A percentile compares a stretch with the other conserved stretches of the same genome.
Evolutionary conservation across 64 coral and sea anemone genomes (phyloP).

Genomic region (Acropora tenuis): DNA sequence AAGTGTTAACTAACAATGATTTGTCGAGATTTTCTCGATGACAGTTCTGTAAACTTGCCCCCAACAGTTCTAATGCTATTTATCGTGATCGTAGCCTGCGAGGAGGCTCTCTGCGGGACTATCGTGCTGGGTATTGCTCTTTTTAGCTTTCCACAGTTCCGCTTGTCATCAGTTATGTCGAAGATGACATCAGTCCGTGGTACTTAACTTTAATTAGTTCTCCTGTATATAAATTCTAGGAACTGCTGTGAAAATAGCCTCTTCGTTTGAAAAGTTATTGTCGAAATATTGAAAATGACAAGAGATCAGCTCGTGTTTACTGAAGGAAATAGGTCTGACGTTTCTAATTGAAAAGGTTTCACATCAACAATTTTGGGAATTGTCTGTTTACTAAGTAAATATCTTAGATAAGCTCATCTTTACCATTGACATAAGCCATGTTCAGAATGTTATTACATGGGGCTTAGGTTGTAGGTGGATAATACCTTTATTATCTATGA

Average conservation of each 20-base stretch:
- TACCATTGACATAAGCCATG: background rate
- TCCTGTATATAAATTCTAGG: too few relatives aligned
- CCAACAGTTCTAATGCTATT: background rate
- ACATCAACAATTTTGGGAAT: background rate
- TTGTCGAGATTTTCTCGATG: background rate
- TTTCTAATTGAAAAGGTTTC: too few relatives aligned
- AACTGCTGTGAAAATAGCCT: too few relatives aligned
- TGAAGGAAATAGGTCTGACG: too few relatives aligned
- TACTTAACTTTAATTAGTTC: too few relatives aligned
- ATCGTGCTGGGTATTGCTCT: background rate
- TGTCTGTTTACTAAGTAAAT: background rate
- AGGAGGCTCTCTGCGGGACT: background rate
- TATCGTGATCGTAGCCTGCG: background rate
- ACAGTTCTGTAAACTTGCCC: conserved; percentile 1
- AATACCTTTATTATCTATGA: too few relatives aligned
- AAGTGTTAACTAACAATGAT: background rate
- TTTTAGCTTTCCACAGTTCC: too few relatives aligned
- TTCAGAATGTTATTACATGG: background rate
- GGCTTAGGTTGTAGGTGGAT: background rate
- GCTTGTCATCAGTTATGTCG: too few relatives aligned
- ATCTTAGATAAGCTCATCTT: background rate
- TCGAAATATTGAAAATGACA: background rate
- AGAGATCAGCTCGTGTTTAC: background rate
- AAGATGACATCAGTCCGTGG: too few relatives aligned
- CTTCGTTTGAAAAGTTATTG: background rate